phyloP scores from a whole-genome alignment of 2,797 vertebrate species.

The Psittacula echo region DNA sequence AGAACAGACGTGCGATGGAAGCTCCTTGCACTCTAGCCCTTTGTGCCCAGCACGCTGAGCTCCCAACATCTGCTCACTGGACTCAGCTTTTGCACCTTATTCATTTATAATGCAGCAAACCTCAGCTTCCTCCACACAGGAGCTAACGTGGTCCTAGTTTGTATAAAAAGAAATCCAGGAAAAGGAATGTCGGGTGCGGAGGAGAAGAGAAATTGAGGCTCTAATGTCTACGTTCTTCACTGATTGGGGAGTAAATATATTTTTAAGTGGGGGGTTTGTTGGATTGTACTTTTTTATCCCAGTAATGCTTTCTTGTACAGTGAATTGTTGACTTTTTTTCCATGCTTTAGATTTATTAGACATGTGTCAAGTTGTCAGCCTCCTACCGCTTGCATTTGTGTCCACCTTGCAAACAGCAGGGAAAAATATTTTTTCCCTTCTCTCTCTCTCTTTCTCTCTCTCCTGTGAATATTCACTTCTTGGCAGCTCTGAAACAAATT shows the following conservation, averaged over 20 bases:
- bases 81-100: conserved; percentile 49
- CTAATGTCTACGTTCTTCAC: conserved; percentile 42
- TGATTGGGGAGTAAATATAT: conserved; percentile 70
- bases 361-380: conserved; percentile 82
- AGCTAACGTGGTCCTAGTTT: not conserved
- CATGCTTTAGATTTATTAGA: conserved; percentile 80
- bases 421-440: conserved; percentile 75
- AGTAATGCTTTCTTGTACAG: conserved; percentile 67
- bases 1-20: conserved; percentile 60
- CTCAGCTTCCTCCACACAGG: not conserved
- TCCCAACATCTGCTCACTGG: conserved; percentile 71
- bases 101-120: conserved; percentile 63
- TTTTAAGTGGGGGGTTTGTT: conserved; percentile 69
- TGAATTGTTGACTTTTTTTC: conserved; percentile 76
- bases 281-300: conserved; percentile 66
- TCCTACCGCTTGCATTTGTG: conserved; percentile 79
- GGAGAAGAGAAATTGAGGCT: conserved; percentile 47
- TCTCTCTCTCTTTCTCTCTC: conserved; percentile 60
- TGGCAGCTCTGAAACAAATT: conserved; percentile 83
- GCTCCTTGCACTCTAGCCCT: conserved; percentile 70
- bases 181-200: not conserved
- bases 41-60: conserved; percentile 65
- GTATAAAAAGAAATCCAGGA: not conserved
- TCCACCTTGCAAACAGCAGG: conserved; percentile 83
- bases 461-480: conserved; percentile 75